Evolutionary conservation across 2,113 vertebrate genomes (phyloP).

Genomic region (Thermophis baileyi): DNA sequence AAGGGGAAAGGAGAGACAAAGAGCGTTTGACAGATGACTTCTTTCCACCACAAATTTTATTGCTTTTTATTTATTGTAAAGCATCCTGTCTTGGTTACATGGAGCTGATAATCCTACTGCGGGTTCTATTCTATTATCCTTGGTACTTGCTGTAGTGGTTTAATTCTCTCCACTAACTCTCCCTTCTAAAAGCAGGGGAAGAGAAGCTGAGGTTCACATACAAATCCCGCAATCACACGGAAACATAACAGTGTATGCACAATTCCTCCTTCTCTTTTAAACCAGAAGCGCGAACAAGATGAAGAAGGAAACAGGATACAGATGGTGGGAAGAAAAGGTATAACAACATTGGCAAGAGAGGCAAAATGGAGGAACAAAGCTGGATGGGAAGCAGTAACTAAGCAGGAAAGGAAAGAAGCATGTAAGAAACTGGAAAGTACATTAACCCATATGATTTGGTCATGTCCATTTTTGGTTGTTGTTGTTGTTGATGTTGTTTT

Average conservation of each 20-base stretch:
- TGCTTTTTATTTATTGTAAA: not conserved
- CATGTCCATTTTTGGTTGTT: not conserved
- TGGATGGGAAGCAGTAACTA: not conserved
- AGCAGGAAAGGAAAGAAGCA: not conserved
- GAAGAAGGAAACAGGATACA: not conserved
- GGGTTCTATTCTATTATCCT: not conserved
- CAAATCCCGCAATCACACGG: not conserved
- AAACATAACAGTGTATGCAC: not conserved
- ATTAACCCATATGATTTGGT: not conserved
- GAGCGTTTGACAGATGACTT: not conserved
- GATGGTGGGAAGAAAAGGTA: not conserved
- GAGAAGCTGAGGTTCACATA: not conserved
- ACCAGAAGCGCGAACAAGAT: not conserved
- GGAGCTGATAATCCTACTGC: not conserved
- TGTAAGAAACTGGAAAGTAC: not conserved
- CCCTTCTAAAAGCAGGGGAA: not conserved
- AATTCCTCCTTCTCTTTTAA: not conserved
- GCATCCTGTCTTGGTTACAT: not conserved
- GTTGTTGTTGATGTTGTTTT: not conserved
- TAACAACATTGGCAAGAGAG: not conserved
- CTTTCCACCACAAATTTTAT: not conserved
- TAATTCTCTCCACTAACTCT: not conserved
- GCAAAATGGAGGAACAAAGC: not conserved
- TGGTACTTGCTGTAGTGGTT: not conserved
- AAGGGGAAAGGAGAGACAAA: not conserved